Evolutionary conservation across 2,888 invertebrate species (phyloP), one percentile per base, ranked within the genome.

Genomic region (Alsophila aescularia): DNA sequence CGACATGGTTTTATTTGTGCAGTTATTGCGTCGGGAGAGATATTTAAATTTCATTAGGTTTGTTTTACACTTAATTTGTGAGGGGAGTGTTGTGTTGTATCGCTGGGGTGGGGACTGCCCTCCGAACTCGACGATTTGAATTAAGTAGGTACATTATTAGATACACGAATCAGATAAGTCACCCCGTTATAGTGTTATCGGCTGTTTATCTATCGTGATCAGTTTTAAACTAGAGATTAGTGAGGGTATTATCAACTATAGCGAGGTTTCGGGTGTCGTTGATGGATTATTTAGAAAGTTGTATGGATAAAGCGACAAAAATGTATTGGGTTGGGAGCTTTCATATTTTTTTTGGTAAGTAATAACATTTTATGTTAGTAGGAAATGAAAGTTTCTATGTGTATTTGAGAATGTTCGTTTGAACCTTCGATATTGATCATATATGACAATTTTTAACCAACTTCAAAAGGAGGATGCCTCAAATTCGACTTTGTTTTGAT

Each of bases 1-100:
- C 85, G 82, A 85, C 83, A 88, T 87, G 88, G 90, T 89, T 91
- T 89, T 90, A 90, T 91, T 90, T 88, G 90, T 88, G 82, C 87
- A 85, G 87, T 89, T 90, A 91, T 90, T 88, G 83, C 85, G 85
- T 83, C 81, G 82, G 24, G 83, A 81, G 85, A 90, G 89, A 90
- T 90, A 90, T 91, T 90, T 90, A 90, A 90, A 91, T 91, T 90
- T 89, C 90, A 90, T 91, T 91, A 89, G 91, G 90, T 90, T 91
- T 91, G 90, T 91, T 91, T 91, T 91, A 90, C 91, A 91, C 90
- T 91, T 91, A 90, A 91, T 90, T 91, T 91, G 89, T 79, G 87
- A 88, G 86, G 90, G 90, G 89, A 75, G 79, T 80, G 77, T 74
- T 57, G 52, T 60, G 39, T 54, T 76, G 75, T 80, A 85, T 85